Evolutionary conservation across 2,888 invertebrate genomes (phyloP).

Genomic region (Notodonta ziczac): DNA sequence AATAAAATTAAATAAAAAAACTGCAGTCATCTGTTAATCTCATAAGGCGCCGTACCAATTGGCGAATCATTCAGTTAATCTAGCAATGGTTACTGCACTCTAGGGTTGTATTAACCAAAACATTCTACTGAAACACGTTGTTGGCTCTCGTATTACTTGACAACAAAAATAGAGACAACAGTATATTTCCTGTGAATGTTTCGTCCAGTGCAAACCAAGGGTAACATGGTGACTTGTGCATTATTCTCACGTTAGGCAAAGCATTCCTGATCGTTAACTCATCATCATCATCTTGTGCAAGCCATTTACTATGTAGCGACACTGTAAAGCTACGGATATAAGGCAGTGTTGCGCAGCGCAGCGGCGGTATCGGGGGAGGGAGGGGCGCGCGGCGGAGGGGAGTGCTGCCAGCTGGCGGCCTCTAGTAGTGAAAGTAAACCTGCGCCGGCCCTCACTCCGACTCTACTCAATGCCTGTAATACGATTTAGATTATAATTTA

Average conservation of each 20-base stretch:
- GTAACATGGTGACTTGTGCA: conserved; percentile 5
- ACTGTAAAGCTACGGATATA: conserved; percentile 59
- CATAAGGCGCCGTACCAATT: neutral
- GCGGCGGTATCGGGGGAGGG: conserved; percentile 37
- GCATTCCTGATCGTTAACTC: conserved; percentile 24
- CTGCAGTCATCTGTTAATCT: neutral
- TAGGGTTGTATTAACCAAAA: no score
- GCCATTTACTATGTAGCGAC: conserved; percentile 36
- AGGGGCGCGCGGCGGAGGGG: conserved; percentile 39
- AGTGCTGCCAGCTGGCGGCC: conserved; percentile 75
- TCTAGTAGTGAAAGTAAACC: conserved; percentile 81
- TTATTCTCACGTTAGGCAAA: neutral
- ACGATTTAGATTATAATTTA: conserved; percentile 51
- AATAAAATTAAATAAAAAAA: no score
- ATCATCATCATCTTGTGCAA: conserved; percentile 41
- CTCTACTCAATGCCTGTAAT: conserved; percentile 43
- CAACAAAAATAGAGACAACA: no score
- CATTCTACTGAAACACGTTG: no score
- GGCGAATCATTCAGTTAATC: neutral
- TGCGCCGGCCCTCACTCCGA: conserved; percentile 57
- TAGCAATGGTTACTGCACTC: neutral
- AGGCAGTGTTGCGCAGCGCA: conserved; percentile 72
- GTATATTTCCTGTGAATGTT: no score
- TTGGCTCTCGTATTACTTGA: no score
- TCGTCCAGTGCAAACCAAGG: no score